These are phyloP conservation scores for Poecilia picta DNA, from an alignment of 2,797 vertebrate species.

Conservation along the genomic window DNA sequence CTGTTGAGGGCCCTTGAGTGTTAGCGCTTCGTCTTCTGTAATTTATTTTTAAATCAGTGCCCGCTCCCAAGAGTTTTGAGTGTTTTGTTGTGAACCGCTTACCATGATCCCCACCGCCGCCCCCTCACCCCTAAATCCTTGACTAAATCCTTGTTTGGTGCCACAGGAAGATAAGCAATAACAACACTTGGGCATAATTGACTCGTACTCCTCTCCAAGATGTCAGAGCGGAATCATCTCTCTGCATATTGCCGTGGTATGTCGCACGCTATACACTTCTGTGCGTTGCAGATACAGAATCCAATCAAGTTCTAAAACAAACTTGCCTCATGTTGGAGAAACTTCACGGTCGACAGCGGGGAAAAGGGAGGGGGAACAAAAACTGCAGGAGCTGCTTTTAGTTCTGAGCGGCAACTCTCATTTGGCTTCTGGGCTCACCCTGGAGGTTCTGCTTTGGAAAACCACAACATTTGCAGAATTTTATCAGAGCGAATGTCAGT, in stretches of 20 bases:
- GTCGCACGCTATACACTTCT: slow-evolving; percentile 76
- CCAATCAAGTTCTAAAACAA: slow-evolving; percentile 81
- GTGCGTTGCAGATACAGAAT: slow-evolving; percentile 78
- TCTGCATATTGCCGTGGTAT: slow-evolving; percentile 79
- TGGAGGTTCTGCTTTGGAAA: slow-evolving; percentile 69
- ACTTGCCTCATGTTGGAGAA: slow-evolving; percentile 63
- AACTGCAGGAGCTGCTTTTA: slow-evolving; percentile 63
- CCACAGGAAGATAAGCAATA: slow-evolving; percentile 84
- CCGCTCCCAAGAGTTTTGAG: slow-evolving; percentile 84
- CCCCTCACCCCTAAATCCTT: slow-evolving; percentile 85
- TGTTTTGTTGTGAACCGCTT: slow-evolving; percentile 86
- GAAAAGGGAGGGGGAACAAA: background rate
- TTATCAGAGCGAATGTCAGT: slow-evolving; percentile 67
- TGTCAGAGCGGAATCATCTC: slow-evolving; percentile 81
- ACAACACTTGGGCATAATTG: slow-evolving; percentile 85
- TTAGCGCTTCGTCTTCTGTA: slow-evolving; percentile 84
- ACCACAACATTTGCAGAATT: slow-evolving; percentile 77
- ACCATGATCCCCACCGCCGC: slow-evolving; percentile 84
- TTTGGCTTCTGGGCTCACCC: slow-evolving; percentile 59
- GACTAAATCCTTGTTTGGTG: slow-evolving; percentile 86
- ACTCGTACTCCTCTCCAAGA: slow-evolving; percentile 83
- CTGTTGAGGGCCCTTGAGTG: slow-evolving; percentile 83
- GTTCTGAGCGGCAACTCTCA: slow-evolving; percentile 54
- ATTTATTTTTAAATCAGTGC: slow-evolving; percentile 86
- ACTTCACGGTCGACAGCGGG: slow-evolving; percentile 66